Percentiles rank a stretch among this genome's conserved stretches.
Conservation (phyloP, 2,888 invertebrate species). For the Sphinx pinastri region DNA sequence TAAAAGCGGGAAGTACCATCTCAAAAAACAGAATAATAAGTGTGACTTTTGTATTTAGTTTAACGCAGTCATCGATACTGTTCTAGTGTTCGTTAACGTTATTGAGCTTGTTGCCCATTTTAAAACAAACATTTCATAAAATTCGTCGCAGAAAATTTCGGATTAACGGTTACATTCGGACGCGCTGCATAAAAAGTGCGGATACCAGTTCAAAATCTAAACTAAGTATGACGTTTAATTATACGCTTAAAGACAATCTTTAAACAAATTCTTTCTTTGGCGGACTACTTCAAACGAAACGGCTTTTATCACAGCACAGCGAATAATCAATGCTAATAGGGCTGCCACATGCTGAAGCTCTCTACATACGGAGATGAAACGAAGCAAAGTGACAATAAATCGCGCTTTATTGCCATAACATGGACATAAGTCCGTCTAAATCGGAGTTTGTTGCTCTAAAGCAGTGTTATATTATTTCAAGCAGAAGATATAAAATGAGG, state of each 20-base stretch:
- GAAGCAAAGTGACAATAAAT: neutral
- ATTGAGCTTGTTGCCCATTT: slow-evolving; percentile 17
- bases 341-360: slow-evolving; percentile 1
- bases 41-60: neutral
- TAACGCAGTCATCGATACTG: neutral
- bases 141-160: slow-evolving; percentile 22
- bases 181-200: slow-evolving; percentile 23
- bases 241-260: slow-evolving; percentile 30
- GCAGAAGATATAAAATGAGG: too few species aligned
- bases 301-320: slow-evolving; percentile 36
- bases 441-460: neutral
- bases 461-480: neutral
- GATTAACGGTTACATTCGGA: slow-evolving; percentile 25
- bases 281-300: slow-evolving; percentile 26
- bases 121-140: slow-evolving; percentile 24
- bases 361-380: neutral
- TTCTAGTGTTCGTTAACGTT: slow-evolving; percentile 6
- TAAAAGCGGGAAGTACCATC: neutral
- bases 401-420: neutral
- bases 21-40: neutral
- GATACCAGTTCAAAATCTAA: slow-evolving; percentile 23
- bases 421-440: neutral
- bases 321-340: slow-evolving; percentile 28
- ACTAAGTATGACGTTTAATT: slow-evolving; percentile 27
- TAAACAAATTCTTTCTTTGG: slow-evolving; percentile 33